Percentiles rank a stretch among this genome's conserved stretches.
These are phyloP conservation scores for Pseudopodoces humilis DNA, from an alignment of 2,113 vertebrate genomes.

Conservation along the genomic window DNA sequence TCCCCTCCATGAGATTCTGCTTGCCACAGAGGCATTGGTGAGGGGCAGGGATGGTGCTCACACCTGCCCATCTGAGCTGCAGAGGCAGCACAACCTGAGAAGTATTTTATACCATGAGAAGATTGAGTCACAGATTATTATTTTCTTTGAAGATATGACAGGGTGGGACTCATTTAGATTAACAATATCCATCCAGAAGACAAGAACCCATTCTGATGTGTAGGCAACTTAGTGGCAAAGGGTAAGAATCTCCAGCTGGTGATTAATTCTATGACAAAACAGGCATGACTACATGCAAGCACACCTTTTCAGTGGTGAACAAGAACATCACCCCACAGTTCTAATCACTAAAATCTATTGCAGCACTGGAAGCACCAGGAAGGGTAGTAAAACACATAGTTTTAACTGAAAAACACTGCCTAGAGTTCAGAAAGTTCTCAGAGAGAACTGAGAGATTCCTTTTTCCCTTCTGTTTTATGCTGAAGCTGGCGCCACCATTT, in stretches of 20 bases:
- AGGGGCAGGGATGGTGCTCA: neutral
- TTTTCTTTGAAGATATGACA: neutral
- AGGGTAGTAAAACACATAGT: neutral
- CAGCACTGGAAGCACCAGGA: neutral
- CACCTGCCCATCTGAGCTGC: neutral
- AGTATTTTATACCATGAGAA: neutral
- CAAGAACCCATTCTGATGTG: neutral
- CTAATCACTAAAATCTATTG: neutral
- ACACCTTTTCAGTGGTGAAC: neutral
- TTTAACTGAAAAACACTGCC: neutral
- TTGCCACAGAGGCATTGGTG: neutral
- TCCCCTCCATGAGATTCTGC: neutral
- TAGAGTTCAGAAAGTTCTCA: neutral
- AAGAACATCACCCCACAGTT: neutral
- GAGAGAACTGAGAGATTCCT: neutral
- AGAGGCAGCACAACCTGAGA: neutral
- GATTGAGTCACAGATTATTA: neutral
- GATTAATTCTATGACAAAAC: neutral
- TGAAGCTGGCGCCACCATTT: neutral
- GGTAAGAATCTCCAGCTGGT: neutral
- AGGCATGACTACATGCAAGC: neutral
- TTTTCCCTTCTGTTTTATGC: accelerated
- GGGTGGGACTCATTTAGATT: neutral
- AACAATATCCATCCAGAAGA: neutral
- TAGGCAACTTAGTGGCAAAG: neutral